phyloP scores from a whole-genome alignment of 2,797 vertebrate genomes.

The Notolepis coatsorum region DNA sequence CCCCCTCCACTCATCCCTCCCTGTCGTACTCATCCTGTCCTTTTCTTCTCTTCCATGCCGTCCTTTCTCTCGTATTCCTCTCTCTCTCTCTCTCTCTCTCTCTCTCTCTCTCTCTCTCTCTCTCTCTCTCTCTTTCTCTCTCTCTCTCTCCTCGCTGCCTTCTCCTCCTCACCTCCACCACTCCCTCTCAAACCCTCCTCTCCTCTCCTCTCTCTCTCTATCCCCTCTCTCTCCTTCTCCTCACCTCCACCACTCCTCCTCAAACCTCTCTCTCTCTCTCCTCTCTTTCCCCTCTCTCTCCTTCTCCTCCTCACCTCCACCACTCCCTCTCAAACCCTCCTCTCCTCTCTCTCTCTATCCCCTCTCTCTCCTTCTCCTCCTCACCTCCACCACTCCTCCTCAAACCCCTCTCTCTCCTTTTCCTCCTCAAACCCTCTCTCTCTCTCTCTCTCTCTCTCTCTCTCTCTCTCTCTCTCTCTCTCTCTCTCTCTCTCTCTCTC shows the following conservation, averaged over 20 bases:
- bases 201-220: background rate
- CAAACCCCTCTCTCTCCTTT: background rate
- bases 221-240: background rate
- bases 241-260: background rate
- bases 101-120: background rate
- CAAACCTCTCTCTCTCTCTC: background rate
- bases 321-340: slow-evolving; percentile 71
- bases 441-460: background rate
- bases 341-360: slow-evolving; percentile 8
- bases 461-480: background rate
- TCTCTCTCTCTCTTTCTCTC: background rate
- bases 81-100: background rate
- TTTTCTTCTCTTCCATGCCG: slow-evolving; percentile 5
- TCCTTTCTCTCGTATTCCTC: slow-evolving; percentile 12
- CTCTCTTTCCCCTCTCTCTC: background rate
- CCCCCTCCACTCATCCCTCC: background rate
- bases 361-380: slow-evolving; percentile 3
- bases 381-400: too few relatives aligned
- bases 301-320: background rate
- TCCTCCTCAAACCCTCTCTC: background rate
- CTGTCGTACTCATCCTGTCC: slow-evolving; percentile 29
- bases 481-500: background rate
- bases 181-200: background rate
- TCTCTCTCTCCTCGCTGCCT: background rate
- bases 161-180: background rate